Percentiles rank a stretch among this genome's conserved stretches.
Conservation (phyloP, 2,888 invertebrate species). For the Ptychoptera albimana region DNA sequence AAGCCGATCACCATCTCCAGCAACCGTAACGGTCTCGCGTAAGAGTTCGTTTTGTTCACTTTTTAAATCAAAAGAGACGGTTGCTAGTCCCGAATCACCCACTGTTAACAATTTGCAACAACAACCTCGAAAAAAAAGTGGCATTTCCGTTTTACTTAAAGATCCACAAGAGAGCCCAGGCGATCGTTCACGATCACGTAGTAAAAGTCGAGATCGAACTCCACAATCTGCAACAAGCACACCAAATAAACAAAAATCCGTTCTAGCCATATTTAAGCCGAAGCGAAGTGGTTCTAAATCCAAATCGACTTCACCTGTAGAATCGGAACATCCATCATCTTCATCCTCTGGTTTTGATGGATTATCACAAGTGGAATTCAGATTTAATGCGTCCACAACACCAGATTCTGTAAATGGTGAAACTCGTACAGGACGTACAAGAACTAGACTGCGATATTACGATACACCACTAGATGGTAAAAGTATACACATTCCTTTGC, state of each 20-base stretch:
- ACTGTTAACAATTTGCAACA: slow-evolving; percentile 25
- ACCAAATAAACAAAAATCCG: slow-evolving; percentile 48
- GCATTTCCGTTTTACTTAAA: slow-evolving; percentile 2
- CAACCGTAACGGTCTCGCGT: slow-evolving; percentile 45
- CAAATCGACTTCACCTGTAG: slow-evolving; percentile 30
- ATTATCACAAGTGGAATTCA: slow-evolving; percentile 32
- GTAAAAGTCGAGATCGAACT: slow-evolving; percentile 39
- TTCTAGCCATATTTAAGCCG: slow-evolving; percentile 49
- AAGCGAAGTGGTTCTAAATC: slow-evolving; percentile 34
- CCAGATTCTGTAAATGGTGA: slow-evolving; percentile 13
- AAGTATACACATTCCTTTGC: slow-evolving; percentile 54
- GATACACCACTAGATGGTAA: slow-evolving; percentile 45
- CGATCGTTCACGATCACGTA: slow-evolving; percentile 37
- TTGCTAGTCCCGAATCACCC: slow-evolving; percentile 46
- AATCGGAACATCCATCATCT: slow-evolving; percentile 12
- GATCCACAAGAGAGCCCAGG: slow-evolving; percentile 28
- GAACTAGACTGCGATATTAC: slow-evolving; percentile 36
- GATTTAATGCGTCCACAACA: slow-evolving; percentile 21
- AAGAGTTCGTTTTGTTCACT: slow-evolving; percentile 70
- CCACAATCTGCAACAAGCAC: slow-evolving; percentile 33
- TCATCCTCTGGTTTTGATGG: slow-evolving; percentile 24
- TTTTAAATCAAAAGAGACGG: slow-evolving; percentile 55
- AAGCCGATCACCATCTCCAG: slow-evolving; percentile 51
- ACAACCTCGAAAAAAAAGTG: slow-evolving; percentile 11
- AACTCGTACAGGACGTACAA: slow-evolving; percentile 20